Evolutionary conservation across 1,140 invertebrate genomes (phyloP).

Genomic region (Holcopasites calliopsidis): DNA sequence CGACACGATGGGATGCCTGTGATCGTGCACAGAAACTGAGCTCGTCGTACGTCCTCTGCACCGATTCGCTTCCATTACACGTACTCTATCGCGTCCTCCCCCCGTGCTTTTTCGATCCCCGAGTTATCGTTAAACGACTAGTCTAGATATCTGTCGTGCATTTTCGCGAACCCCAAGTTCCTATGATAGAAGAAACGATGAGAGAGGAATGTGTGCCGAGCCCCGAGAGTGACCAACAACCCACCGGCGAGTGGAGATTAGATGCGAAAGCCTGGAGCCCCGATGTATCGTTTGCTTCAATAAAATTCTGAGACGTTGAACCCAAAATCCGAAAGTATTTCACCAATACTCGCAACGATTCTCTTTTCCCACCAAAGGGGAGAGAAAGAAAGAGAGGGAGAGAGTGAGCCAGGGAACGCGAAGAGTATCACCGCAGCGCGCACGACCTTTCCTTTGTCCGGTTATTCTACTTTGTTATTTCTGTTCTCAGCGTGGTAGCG

Average conservation of each 20-base stretch:
- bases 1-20: conserved; percentile 72
- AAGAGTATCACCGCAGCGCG: no score
- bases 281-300: conserved; percentile 42
- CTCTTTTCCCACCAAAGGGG: not conserved
- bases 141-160: no score
- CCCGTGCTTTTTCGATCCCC: no score
- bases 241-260: no score
- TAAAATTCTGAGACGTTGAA: conserved; percentile 20
- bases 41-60: not conserved
- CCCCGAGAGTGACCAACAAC: no score
- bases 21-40: conserved; percentile 64
- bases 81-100: no score
- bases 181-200: not conserved
- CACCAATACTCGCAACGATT: not conserved
- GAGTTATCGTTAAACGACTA: not conserved
- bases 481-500: not conserved
- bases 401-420: not conserved
- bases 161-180: not conserved
- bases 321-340: not conserved
- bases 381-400: no score
- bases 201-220: no score
- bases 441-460: not conserved
- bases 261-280: no score
- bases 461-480: not conserved
- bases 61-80: not conserved